A percentile compares a stretch with the other conserved stretches of the same genome.
phyloP scores from a whole-genome alignment of 2,797 vertebrate genomes.

The Morelia viridis region DNA sequence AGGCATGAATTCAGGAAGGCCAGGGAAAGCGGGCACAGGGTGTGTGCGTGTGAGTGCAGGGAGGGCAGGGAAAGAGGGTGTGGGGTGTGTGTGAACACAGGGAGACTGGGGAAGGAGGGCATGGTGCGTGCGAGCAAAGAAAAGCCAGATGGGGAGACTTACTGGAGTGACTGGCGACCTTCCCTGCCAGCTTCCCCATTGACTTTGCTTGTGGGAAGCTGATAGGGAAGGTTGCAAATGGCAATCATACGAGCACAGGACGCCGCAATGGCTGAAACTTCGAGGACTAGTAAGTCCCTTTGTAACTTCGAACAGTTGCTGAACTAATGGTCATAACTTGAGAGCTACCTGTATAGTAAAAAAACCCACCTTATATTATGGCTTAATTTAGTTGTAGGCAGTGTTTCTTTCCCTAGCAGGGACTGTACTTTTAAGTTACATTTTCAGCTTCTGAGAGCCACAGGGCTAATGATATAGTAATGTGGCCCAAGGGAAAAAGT shows the following conservation, averaged over 20 bases:
- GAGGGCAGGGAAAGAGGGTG: not conserved
- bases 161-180: not conserved
- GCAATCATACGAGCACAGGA: not conserved
- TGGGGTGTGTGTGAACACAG: not conserved
- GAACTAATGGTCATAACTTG: not conserved
- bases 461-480: not conserved
- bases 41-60: not conserved
- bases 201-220: not conserved
- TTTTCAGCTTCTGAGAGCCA: not conserved
- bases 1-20: not conserved
- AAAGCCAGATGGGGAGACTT: not conserved
- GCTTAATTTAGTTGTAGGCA: not conserved
- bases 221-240: not conserved
- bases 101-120: not conserved
- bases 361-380: not conserved
- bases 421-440: not conserved
- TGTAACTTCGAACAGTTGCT: not conserved
- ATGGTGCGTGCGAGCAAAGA: not conserved
- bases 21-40: not conserved
- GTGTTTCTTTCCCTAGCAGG: not conserved
- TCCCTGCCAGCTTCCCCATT: not conserved
- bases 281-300: not conserved
- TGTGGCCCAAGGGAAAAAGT: not conserved
- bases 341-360: not conserved
- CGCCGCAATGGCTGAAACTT: not conserved